These are phyloP conservation scores for Sciaenops ocellatus DNA, from an alignment of 2,797 vertebrate species.

Conservation along the genomic window DNA sequence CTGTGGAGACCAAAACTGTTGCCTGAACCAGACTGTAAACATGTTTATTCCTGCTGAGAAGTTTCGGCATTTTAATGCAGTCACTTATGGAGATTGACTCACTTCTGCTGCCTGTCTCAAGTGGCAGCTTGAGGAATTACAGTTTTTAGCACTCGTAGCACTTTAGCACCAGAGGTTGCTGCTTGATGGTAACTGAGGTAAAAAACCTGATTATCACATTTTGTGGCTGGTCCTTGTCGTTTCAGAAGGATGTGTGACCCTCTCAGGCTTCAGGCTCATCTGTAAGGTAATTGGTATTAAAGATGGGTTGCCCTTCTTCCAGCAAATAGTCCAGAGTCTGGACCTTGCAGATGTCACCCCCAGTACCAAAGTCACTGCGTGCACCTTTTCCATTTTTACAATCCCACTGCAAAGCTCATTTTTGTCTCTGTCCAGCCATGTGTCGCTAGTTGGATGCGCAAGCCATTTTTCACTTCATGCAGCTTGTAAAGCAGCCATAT, in stretches of 20 bases:
- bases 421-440: constrained; percentile 57
- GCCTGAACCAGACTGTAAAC: too few species aligned
- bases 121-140: too few species aligned
- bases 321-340: constrained; percentile 24
- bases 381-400: constrained; percentile 54
- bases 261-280: constrained; percentile 18
- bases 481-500: constrained; percentile 69
- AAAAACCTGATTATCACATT: constrained; percentile 46
- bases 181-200: neutral
- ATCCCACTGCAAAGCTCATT: constrained; percentile 53
- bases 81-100: too few species aligned
- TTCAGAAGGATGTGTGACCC: constrained; percentile 35
- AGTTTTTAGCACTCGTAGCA: too few species aligned
- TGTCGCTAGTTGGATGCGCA: constrained; percentile 22
- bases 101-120: too few species aligned
- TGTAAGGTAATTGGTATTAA: constrained; percentile 68
- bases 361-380: constrained; percentile 45
- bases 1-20: too few species aligned
- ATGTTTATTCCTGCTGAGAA: too few species aligned
- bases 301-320: constrained; percentile 46
- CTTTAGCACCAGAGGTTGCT: neutral
- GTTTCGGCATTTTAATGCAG: too few species aligned
- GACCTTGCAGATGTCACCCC: constrained; percentile 44
- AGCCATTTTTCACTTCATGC: constrained; percentile 67
- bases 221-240: constrained; percentile 18